Conservation (phyloP, 2,888 invertebrate species). For the Heteromurus nitidus region DNA sequence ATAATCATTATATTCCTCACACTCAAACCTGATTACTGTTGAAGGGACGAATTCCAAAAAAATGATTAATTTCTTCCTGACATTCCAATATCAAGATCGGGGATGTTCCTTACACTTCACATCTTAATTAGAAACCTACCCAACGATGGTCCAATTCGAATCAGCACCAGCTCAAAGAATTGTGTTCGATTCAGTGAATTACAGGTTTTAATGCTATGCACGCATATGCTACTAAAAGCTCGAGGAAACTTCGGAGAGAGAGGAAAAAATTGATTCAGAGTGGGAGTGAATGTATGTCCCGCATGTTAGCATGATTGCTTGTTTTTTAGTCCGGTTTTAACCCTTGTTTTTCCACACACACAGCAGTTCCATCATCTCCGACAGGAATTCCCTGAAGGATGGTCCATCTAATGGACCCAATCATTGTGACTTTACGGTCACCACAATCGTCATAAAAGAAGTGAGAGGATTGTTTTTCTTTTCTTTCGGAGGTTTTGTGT, state of each 20-base stretch:
- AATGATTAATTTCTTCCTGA: constrained; percentile 66
- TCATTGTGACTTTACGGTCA: constrained; percentile 17
- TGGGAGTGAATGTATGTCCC: too few species aligned
- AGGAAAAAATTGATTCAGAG: too few species aligned
- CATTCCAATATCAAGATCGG: constrained; percentile 58
- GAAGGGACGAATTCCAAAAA: background rate
- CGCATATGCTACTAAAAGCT: too few species aligned
- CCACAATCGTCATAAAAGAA: constrained; percentile 32
- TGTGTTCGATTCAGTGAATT: background rate
- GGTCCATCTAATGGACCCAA: constrained; percentile 50
- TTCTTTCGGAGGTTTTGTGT: background rate
- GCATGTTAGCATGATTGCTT: too few species aligned
- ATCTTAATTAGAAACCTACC: constrained; percentile 60
- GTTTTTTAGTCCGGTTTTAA: too few species aligned
- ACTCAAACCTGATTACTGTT: background rate
- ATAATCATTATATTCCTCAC: too few species aligned
- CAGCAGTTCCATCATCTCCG: constrained; percentile 48
- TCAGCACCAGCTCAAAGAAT: too few species aligned
- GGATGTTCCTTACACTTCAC: constrained; percentile 58
- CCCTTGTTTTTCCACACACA: constrained; percentile 45
- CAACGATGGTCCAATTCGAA: constrained; percentile 9
- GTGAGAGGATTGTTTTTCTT: background rate
- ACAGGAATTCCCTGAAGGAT: constrained; percentile 46
- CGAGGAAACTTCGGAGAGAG: too few species aligned
- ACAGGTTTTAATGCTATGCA: constrained; percentile 16